These are phyloP conservation scores for Spodoptera litura DNA, from an alignment of 1,140 invertebrate species.

Conservation along the genomic window DNA sequence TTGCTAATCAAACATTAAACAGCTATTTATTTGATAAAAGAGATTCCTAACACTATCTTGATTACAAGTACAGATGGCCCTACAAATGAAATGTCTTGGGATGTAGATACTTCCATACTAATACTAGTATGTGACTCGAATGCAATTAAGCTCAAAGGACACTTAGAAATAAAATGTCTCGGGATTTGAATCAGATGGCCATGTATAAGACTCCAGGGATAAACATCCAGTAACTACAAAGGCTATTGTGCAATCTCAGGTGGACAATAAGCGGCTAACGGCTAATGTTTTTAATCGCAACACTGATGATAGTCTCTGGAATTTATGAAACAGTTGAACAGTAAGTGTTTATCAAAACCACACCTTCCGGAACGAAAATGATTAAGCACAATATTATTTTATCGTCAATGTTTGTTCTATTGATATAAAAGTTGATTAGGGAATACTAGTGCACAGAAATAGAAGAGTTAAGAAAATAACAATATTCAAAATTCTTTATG, in stretches of 20 bases:
- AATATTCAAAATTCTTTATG: too few relatives aligned
- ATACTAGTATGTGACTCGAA: conserved; percentile 15
- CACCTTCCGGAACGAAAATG: conserved; percentile 16
- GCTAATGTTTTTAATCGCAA: neutral
- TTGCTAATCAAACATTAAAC: too few relatives aligned
- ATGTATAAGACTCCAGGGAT: conserved; percentile 27
- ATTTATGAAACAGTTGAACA: conserved; percentile 14
- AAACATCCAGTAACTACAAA: conserved; percentile 43
- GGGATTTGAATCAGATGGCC: conserved; percentile 8
- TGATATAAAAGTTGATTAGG: conserved; percentile 31
- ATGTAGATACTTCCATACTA: neutral
- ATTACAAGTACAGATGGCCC: too few relatives aligned
- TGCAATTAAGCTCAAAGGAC: neutral
- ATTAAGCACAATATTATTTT: conserved; percentile 6
- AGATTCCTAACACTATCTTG: too few relatives aligned
- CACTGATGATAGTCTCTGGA: neutral
- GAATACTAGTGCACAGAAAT: neutral
- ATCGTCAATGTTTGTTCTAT: conserved; percentile 33
- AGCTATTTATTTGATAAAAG: too few relatives aligned
- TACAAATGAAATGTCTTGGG: neutral
- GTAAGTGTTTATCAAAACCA: conserved; percentile 10
- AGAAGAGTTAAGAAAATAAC: too few relatives aligned
- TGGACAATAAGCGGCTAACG: conserved; percentile 15
- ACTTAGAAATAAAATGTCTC: conserved; percentile 34
- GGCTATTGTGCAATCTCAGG: conserved; percentile 39